phyloP scores from a whole-genome alignment of 2,797 vertebrate genomes.

The Notolepis coatsorum region DNA sequence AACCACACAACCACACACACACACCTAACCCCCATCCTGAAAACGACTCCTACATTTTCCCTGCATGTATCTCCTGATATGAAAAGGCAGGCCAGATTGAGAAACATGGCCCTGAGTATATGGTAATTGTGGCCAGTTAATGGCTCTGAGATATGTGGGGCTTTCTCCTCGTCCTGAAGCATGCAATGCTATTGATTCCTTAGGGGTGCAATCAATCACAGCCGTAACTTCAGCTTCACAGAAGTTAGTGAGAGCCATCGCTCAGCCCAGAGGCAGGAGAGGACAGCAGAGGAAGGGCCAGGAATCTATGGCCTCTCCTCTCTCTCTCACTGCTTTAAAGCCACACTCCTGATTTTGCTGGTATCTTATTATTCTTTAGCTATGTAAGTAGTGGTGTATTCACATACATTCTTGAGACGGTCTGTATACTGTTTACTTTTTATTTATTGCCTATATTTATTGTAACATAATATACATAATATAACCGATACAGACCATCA shows the following conservation, averaged over 20 bases:
- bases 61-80: conserved; percentile 57
- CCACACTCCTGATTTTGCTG: no score
- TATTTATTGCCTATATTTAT: no score
- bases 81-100: conserved; percentile 69
- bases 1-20: no score
- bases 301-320: conserved; percentile 41
- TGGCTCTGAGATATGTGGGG: conserved; percentile 77
- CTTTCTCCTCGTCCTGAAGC: conserved; percentile 47
- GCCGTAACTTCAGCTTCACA: conserved; percentile 66
- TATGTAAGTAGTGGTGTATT: no score
- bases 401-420: no score
- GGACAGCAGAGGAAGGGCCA: conserved; percentile 31
- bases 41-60: conserved; percentile 53
- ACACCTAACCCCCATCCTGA: conserved; percentile 23
- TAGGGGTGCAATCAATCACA: conserved; percentile 69
- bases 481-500: no score
- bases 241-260: conserved; percentile 70
- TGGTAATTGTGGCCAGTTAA: conserved; percentile 71
- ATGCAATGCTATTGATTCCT: conserved; percentile 75
- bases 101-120: conserved; percentile 64
- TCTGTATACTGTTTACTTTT: no score
- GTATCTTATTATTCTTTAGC: no score
- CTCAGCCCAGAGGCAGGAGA: conserved; percentile 47
- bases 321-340: conserved; percentile 24
- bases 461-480: no score